Base-by-base conservation (phyloP, 2,113 vertebrate species). In the Sylvia atricapilla region DNA sequence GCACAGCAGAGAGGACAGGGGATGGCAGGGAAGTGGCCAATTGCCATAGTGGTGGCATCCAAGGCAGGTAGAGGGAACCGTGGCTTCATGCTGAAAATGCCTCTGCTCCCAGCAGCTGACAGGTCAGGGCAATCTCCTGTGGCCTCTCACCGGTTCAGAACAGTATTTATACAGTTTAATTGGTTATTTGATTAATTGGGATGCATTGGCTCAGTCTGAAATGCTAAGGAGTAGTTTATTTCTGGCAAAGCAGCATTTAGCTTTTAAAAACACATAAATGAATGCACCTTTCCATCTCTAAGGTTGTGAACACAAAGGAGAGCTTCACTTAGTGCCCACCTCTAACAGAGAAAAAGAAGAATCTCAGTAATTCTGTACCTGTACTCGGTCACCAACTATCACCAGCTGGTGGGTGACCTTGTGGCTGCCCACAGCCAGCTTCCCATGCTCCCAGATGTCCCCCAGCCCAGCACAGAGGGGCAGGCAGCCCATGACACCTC, bases 381-480 rank as follows among this genome's bases (percentile, higher is more conserved):
- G 63, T 56, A 58, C 31, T 56, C 77, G 56, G 59, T 5, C 44
- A 52, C 30, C 10, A 17, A 9, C 43, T 11, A 3, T 18, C 23
- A 46, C 18, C 53, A 53, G 15, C 20, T 20, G 7, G 0, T 6
- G 22, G 4, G 47, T 68, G 83, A 87, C 49, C 39, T 21, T 52
- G 47, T 43, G 58, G 60, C 2, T 55, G 13, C 30, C 56, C 44
- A n/a, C 22, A 62, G n/a, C 21, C 30, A 59, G 22, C 8, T 21
- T 52, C 3, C 3, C 3, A 0, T 4, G 19, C 22, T 37, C 60
- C 2, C 3, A 47, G 0, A 0, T 23, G 37, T 24, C 28, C 20
- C 43, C 35, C 7, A 31, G 56, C 35, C 60, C 10, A 0, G 23
- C 3, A 1, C 13, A 18, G 3, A 41, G 25, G 22, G 30, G 19